Evolutionary conservation across 2,113 vertebrate genomes (phyloP), one percentile per base, ranked within the genome.

Genomic region (Notarius quadriscutis): DNA sequence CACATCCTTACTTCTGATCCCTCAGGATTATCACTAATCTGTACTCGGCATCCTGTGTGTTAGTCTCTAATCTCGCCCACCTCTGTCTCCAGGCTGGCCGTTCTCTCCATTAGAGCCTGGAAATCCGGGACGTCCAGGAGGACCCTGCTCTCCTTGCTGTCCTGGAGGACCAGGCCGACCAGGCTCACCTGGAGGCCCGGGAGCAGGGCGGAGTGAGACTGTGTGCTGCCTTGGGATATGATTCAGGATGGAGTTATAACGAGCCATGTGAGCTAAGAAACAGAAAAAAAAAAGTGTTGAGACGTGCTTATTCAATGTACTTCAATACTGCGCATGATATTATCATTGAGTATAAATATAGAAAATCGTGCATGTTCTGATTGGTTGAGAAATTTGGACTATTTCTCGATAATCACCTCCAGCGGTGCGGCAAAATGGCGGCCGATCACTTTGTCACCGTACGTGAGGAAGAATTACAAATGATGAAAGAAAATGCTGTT

Each of bases 191-290:
- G 98, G 98, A 25, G 98, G 97, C 18, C 98, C 98, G 0, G 96
- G 95, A 0, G 97, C 91, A 0, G 97, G 97, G 89, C 97, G 95
- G 62, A 96, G 91, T 2, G 97, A 96, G n/a, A 97, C 94, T 0
- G 97, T 2, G 14, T 74, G 95, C 3, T 96, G 96, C 92, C 97
- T 98, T 84, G 98, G 97, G 30, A 96, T 94, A 34, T 97, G 96
- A 93, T 97, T 98, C 88, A 99, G 95, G 90, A 99, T 95, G 12
- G 97, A 96, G 82, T 95, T 98, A 88, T 97, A 99, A 50, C 97
- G 97, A 12, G 95, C 94, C 97, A 99, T 97, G 92, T 99, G 98
- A 92, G 96, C 98, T 99, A 92, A 15, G 17, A 85, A n/a, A 60
- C 55, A 60, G 18, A 77, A 34, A 55, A 14, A 84, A 5, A 62